Percentiles rank a stretch among this genome's conserved stretches.
phyloP scores from a whole-genome alignment of 2,797 vertebrate genomes.

The Gallinago stenura region DNA sequence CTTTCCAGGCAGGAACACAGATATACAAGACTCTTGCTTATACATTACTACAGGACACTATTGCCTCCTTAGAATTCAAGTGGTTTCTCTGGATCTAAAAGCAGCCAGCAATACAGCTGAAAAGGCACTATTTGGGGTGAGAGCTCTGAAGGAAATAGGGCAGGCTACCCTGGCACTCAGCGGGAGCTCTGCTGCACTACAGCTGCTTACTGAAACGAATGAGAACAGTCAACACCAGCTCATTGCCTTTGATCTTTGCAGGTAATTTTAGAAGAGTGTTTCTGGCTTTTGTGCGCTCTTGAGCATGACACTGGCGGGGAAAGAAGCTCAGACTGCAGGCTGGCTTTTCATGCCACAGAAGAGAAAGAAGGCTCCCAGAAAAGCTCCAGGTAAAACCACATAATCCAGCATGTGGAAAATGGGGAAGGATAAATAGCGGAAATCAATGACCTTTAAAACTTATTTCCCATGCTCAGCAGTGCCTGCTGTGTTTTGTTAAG shows the following conservation, averaged over 20 bases:
- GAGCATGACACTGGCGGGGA: background rate
- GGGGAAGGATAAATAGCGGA: background rate
- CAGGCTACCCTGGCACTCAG: background rate
- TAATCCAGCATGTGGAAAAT: background rate
- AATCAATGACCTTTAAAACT: conserved; percentile 27
- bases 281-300: background rate
- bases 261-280: background rate
- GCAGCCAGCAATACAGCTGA: background rate
- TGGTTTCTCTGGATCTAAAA: background rate
- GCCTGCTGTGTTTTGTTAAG: background rate
- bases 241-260: background rate
- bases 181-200: background rate
- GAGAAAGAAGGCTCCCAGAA: background rate
- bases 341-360: background rate
- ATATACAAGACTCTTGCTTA: background rate
- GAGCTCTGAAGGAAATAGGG: background rate
- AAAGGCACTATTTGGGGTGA: background rate
- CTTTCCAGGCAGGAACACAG: background rate
- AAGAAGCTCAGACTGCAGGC: background rate
- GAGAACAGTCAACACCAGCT: background rate
- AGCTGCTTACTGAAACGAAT: background rate
- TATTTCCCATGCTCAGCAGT: background rate
- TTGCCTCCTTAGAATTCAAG: background rate
- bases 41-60: background rate
- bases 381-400: background rate